Percentiles rank a stretch among this genome's conserved stretches.
phyloP scores from a whole-genome alignment of 1,140 invertebrate genomes.

The Drosophila oshimai region DNA sequence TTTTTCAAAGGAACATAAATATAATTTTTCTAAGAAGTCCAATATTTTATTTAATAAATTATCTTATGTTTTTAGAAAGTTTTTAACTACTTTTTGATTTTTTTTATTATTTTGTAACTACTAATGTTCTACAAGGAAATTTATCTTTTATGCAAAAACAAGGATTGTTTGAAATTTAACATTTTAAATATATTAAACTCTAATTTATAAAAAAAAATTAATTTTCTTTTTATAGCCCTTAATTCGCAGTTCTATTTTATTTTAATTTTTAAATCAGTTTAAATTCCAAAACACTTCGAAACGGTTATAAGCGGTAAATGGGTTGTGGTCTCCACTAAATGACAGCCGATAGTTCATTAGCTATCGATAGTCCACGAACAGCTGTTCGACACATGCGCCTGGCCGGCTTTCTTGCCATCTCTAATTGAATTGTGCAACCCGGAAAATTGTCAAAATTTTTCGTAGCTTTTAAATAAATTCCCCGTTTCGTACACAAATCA shows the following conservation, averaged over 20 bases:
- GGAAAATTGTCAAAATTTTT: constrained; percentile 35
- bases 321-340: constrained; percentile 1
- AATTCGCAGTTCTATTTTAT: too few relatives aligned
- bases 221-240: too few relatives aligned
- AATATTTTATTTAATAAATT: too few relatives aligned
- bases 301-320: not conserved
- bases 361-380: not conserved
- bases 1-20: too few relatives aligned
- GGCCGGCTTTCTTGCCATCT: constrained; percentile 25
- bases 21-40: too few relatives aligned
- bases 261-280: not conserved
- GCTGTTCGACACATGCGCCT: not conserved
- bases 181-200: too few relatives aligned
- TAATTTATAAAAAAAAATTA: not conserved
- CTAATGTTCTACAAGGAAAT: too few relatives aligned
- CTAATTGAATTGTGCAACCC: constrained; percentile 39
- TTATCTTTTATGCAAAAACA: too few relatives aligned
- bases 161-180: too few relatives aligned
- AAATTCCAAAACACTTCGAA: not conserved
- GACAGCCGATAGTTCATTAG: not conserved
- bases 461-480: not conserved
- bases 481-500: not conserved
- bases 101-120: too few relatives aligned
- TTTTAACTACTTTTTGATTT: too few relatives aligned
- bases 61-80: too few relatives aligned